Evolutionary conservation across 2,888 invertebrate species (phyloP).

Genomic region (Melanchra persicariae): DNA sequence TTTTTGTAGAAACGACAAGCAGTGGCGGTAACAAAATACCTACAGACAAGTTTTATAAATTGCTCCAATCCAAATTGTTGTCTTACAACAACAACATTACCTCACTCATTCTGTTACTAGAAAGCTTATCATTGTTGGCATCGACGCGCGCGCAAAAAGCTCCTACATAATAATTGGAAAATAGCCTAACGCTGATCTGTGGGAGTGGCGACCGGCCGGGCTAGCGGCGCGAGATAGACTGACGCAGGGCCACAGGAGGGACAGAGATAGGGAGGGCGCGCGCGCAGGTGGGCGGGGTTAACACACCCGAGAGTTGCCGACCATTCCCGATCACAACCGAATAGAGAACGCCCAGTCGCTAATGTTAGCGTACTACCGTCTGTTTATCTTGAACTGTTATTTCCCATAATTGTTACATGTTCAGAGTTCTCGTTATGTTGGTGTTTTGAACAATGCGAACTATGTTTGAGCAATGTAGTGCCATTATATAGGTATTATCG

Average conservation of each 20-base stretch:
- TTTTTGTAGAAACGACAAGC: background rate
- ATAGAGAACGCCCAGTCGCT: constrained; percentile 85
- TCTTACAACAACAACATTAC: constrained; percentile 74
- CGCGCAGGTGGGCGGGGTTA: constrained; percentile 81
- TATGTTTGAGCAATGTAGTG: constrained; percentile 76
- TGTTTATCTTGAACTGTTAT: constrained; percentile 76
- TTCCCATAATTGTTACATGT: constrained; percentile 42
- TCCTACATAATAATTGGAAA: constrained; percentile 88
- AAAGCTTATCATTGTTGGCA: constrained; percentile 85
- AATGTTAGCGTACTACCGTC: constrained; percentile 73
- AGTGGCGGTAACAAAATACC: constrained; percentile 9
- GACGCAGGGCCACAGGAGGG: constrained; percentile 63
- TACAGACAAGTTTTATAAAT: constrained; percentile 42
- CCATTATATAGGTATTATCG: constrained; percentile 74
- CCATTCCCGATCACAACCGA: constrained; percentile 79
- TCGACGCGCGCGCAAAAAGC: constrained; percentile 85
- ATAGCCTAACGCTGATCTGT: constrained; percentile 81
- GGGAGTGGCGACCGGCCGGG: constrained; percentile 81
- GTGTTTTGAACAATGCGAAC: constrained; percentile 76
- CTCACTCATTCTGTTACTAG: constrained; percentile 77
- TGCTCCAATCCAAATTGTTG: constrained; percentile 56
- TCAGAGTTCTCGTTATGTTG: constrained; percentile 68
- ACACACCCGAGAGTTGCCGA: constrained; percentile 80
- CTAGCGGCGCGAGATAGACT: constrained; percentile 75
- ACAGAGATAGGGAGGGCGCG: constrained; percentile 75